phyloP scores from a whole-genome alignment of 2,113 vertebrate species.

The Apteryx mantelli region DNA sequence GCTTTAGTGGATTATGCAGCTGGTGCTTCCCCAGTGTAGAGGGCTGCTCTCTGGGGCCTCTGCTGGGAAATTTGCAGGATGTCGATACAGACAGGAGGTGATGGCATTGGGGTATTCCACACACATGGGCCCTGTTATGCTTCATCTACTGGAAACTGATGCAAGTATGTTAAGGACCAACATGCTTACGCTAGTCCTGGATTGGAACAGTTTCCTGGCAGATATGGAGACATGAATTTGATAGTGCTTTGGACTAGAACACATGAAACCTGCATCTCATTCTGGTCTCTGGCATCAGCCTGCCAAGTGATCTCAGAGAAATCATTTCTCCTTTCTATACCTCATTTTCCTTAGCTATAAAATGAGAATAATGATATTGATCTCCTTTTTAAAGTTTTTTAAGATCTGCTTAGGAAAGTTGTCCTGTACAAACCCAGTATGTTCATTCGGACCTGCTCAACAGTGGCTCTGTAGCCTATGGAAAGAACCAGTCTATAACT shows the following conservation, averaged over 20 bases:
- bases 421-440: neutral
- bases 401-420: neutral
- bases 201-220: neutral
- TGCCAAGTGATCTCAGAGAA: neutral
- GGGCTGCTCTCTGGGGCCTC: neutral
- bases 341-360: neutral
- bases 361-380: neutral
- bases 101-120: neutral
- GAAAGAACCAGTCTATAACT: neutral
- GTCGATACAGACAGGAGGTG: accelerated
- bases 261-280: neutral
- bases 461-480: neutral
- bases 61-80: neutral
- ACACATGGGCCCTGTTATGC: neutral
- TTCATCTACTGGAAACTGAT: neutral
- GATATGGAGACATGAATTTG: neutral
- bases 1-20: neutral
- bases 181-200: neutral
- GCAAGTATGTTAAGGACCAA: neutral
- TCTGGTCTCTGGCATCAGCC: neutral
- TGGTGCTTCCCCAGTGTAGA: neutral
- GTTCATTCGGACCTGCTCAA: neutral
- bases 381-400: neutral
- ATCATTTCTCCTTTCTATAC: neutral
- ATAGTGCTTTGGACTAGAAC: neutral